These are phyloP conservation scores for Drosophila melanosoma DNA, from an alignment of 2,888 invertebrate species.

Conservation along the genomic window DNA sequence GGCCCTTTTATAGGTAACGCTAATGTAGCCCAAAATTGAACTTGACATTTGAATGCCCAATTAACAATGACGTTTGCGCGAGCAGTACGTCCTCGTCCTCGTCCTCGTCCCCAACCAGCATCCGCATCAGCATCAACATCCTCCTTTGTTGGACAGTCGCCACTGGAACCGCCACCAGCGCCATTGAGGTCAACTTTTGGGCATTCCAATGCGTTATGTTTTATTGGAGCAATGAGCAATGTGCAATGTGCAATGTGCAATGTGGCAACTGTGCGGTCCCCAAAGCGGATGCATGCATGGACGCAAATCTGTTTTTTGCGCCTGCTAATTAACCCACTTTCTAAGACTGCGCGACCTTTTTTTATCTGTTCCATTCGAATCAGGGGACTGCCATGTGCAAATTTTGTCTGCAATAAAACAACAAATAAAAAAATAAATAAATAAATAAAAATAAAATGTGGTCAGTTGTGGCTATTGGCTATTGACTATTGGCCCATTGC, in stretches of 20 bases:
- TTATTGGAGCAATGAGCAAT: conserved; percentile 63
- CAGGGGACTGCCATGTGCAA: conserved; percentile 43
- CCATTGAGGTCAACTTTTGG: conserved; percentile 68
- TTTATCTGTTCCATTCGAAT: conserved; percentile 65
- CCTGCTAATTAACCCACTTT: conserved; percentile 74
- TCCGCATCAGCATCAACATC: conserved; percentile 16
- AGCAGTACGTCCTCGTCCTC: conserved; percentile 38
- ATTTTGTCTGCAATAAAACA: conserved; percentile 69
- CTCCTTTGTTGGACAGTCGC: conserved; percentile 24
- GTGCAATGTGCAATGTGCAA: conserved; percentile 2
- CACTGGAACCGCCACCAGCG: conserved; percentile 23
- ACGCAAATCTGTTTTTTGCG: conserved; percentile 5
- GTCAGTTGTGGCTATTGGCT: conserved; percentile 19
- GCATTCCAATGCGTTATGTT: conserved; percentile 75
- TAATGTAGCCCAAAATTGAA: conserved; percentile 85
- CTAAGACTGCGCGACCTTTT: conserved; percentile 64
- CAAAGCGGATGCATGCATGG: conserved; percentile 13
- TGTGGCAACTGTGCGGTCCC: conserved; percentile 26
- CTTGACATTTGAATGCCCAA: conserved; percentile 85
- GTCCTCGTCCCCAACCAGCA: conserved; percentile 33
- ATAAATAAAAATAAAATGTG: conserved; percentile 40
- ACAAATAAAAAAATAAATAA: conserved; percentile 18
- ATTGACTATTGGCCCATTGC: conserved; percentile 14
- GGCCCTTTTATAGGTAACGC: conserved; percentile 84
- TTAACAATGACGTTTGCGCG: conserved; percentile 81